Evolutionary conservation across 2,113 vertebrate species (phyloP), one percentile per base, ranked within the genome.

Genomic region (Thymallus thymallus): DNA sequence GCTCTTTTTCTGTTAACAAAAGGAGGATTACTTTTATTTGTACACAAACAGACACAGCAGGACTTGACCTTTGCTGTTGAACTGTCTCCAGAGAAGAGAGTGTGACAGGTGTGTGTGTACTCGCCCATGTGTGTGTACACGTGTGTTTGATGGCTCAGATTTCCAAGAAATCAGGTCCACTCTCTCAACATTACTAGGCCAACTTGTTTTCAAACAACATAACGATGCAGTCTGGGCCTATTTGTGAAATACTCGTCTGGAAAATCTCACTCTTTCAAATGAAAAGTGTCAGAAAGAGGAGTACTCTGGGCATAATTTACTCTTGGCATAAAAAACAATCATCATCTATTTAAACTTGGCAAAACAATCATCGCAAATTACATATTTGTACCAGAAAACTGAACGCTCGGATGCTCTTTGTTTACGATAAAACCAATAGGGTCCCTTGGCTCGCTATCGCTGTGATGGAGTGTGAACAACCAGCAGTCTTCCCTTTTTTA

Each of bases 311-410:
- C 46, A 48, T 16, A 13, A 29, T 29, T 23, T 29, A 16, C 62
- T 29, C 62, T 18, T 5, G 26, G 62, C 62, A 64, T 24, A 32
- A 64, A 30, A 64, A 64, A 64, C 26, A 16, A 64, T 64, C 62
- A 64, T 64, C 26, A 64, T 64, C 23, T 64, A 64, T 64, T 64
- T 64, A 30, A 26, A 64, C 24, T 64, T 29, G 26, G 62, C 13
- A 30, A 32, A 64, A 64, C 62, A 26, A 64, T 64, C 62, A 64
- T 64, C 62, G 20, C 32, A 64, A 64, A 64, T 64, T 9, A 64
- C 62, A 64, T 3, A 64, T 64, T 12, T 26, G 62, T 64, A 64
- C 23, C 62, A 18, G 22, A 23, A 64, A 64, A 64, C 24, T n/a
- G 24, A 7, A 30, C 62, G 62, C 62, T 64, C 26, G 13, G 29